Conservation (phyloP, 2,888 invertebrate species). For the Parapristionchus giblindavisi region DNA sequence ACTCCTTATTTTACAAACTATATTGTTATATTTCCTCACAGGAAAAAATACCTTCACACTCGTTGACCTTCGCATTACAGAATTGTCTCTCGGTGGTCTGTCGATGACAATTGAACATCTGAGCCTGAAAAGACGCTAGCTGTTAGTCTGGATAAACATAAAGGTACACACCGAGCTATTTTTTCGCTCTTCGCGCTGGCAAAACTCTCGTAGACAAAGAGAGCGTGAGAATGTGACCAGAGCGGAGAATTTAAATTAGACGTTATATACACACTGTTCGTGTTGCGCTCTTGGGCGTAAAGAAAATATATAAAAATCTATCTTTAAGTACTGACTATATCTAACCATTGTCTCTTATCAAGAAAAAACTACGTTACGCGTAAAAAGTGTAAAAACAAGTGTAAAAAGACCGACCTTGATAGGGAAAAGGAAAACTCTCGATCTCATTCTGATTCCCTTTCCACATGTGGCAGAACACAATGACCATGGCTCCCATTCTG, state of each 20-base stretch:
- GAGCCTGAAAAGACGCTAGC: constrained; percentile 55
- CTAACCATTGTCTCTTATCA: no score
- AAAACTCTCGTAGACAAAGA: no score
- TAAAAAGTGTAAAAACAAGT: no score
- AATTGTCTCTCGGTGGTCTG: constrained; percentile 81
- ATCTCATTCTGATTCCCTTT: constrained; percentile 75
- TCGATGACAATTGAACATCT: constrained; percentile 73
- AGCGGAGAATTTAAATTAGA: no score
- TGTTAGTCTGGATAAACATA: not conserved
- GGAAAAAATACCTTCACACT: constrained; percentile 58
- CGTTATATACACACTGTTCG: no score
- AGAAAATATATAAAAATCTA: no score
- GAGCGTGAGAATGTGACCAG: no score
- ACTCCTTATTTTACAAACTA: not conserved
- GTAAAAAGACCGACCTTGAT: no score
- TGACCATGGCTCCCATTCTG: constrained; percentile 84
- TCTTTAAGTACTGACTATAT: no score
- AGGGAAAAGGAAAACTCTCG: constrained; percentile 79
- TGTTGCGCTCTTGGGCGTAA: no score
- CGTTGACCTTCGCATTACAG: constrained; percentile 69
- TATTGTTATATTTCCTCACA: not conserved
- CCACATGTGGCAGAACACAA: constrained; percentile 84
- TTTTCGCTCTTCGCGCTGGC: no score
- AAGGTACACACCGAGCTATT: not conserved
- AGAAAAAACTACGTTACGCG: no score